These are phyloP conservation scores for Cardiocondyla obscurior DNA, from an alignment of 1,140 invertebrate species.

Conservation along the genomic window DNA sequence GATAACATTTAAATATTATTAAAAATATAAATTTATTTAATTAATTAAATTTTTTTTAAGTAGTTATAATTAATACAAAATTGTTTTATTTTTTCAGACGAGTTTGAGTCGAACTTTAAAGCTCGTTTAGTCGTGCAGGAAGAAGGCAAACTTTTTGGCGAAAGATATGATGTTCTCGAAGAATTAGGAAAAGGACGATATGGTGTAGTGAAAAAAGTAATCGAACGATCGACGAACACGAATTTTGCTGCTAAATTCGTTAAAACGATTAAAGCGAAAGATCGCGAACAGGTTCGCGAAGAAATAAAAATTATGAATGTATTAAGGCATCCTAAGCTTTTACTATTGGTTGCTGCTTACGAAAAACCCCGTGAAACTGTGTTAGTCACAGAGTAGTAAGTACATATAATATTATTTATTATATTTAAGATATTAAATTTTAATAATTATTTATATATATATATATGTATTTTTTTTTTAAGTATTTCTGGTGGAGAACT, in stretches of 20 bases:
- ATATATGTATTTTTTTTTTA: constrained; percentile 76
- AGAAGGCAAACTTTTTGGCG: constrained; percentile 85
- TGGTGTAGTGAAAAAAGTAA: constrained; percentile 90
- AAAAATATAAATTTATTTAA: no score
- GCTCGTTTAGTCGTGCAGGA: constrained; percentile 81
- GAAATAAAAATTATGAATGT: constrained; percentile 97
- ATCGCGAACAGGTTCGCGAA: constrained; percentile 93
- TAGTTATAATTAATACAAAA: not conserved
- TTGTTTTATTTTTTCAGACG: constrained; percentile 16
- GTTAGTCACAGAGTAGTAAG: constrained; percentile 98
- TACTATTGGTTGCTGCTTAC: constrained; percentile 94
- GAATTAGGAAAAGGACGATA: constrained; percentile 93
- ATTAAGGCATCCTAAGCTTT: constrained; percentile 94
- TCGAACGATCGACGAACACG: constrained; percentile 88
- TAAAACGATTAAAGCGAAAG: constrained; percentile 90
- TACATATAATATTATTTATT: constrained; percentile 69
- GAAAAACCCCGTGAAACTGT: constrained; percentile 93
- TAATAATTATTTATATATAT: not conserved
- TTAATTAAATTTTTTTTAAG: no score
- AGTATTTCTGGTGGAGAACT: constrained; percentile 96
- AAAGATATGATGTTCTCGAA: constrained; percentile 87
- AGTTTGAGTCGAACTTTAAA: constrained; percentile 71
- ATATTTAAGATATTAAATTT: not conserved
- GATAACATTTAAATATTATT: not conserved
- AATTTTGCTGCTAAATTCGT: constrained; percentile 96